phyloP scores from a whole-genome alignment of 1,140 invertebrate species.

The Odontomachus brunneus region DNA sequence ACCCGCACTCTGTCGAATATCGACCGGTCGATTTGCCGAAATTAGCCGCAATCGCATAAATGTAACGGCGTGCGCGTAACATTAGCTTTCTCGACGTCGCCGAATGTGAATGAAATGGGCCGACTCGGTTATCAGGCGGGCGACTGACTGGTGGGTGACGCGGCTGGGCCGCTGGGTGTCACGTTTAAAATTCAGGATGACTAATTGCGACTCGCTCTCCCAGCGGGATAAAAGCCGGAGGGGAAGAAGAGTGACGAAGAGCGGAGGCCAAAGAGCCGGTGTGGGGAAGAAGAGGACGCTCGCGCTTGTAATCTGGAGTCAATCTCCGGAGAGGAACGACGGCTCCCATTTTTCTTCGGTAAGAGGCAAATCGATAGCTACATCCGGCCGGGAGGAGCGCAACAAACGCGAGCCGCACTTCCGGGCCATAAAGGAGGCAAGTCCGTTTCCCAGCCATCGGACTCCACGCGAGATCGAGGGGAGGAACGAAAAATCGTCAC shows the following conservation, averaged over 20 bases:
- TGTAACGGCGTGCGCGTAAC: not conserved
- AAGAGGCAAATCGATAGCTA: conserved; percentile 63
- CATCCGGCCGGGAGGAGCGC: conserved; percentile 35
- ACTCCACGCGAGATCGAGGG: not conserved
- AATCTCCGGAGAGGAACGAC: conserved; percentile 64
- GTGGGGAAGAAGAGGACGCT: not conserved
- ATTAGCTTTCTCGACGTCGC: not conserved
- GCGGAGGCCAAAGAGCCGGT: no score
- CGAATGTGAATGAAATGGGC: not conserved
- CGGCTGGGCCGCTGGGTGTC: not conserved
- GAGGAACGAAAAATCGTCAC: conserved; percentile 6
- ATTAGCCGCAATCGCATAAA: not conserved
- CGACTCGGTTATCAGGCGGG: not conserved
- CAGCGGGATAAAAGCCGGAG: not conserved
- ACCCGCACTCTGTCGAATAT: no score
- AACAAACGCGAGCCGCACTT: conserved; percentile 63
- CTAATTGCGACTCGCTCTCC: conserved; percentile 1
- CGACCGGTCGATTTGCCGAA: not conserved
- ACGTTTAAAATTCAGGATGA: conserved; percentile 19
- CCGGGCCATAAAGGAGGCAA: conserved; percentile 19
- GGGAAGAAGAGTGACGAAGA: not conserved
- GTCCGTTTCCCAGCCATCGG: conserved; percentile 2
- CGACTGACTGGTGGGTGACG: not conserved
- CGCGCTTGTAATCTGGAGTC: conserved; percentile 55
- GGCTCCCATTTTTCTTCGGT: conserved; percentile 61